These are phyloP conservation scores for Lymantria dispar DNA, from an alignment of 2,888 invertebrate species.

Conservation along the genomic window DNA sequence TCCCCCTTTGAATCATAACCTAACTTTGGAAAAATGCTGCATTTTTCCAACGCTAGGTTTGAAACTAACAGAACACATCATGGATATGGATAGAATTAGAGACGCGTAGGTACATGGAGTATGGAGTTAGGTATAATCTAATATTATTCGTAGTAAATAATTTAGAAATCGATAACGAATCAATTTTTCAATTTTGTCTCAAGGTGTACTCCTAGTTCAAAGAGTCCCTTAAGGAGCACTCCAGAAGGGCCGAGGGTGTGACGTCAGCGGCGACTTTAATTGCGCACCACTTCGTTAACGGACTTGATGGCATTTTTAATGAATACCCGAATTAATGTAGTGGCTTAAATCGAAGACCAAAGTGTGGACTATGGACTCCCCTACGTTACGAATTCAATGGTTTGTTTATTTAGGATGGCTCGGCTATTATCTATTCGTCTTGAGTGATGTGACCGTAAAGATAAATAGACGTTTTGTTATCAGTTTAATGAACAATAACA, in stretches of 20 bases:
- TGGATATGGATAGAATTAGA: too few species aligned
- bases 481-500: constrained; percentile 12
- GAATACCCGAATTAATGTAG: constrained; percentile 82
- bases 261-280: constrained; percentile 81
- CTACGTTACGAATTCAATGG: constrained; percentile 48
- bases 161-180: constrained; percentile 56
- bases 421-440: constrained; percentile 48
- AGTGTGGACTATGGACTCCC: constrained; percentile 52
- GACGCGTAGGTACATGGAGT: too few species aligned
- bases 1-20: too few species aligned
- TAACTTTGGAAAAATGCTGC: too few species aligned
- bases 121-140: too few species aligned
- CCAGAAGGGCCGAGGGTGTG: constrained; percentile 52
- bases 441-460: constrained; percentile 33
- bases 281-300: constrained; percentile 81
- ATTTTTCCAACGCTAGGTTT: too few species aligned
- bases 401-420: constrained; percentile 77
- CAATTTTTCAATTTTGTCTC: constrained; percentile 72
- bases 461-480: constrained; percentile 15
- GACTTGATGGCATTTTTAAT: constrained; percentile 82
- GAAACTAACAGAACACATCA: too few species aligned
- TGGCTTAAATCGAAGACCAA: constrained; percentile 78
- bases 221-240: constrained; percentile 56
- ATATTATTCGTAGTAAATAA: background rate
- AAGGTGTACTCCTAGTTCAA: constrained; percentile 63